Evolutionary conservation across 2,888 invertebrate genomes (phyloP), one percentile per base, ranked within the genome.

Genomic region (Ormia ochracea): DNA sequence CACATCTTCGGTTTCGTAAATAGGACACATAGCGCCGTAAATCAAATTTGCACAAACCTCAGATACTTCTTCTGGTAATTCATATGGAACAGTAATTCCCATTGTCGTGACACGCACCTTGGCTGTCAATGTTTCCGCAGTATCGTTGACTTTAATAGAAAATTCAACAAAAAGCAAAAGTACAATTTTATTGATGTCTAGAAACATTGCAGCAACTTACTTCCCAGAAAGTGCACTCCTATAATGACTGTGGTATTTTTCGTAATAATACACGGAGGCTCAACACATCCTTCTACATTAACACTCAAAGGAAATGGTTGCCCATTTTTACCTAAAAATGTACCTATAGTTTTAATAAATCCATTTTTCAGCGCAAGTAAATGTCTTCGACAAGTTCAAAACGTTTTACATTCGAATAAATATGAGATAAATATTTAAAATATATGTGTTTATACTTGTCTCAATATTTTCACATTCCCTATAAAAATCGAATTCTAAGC

Each of bases 81-180:
- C 86, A 69, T 90, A 90, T 0, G 87, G 85, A 5, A 89, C 85
- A 2, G 88, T 89, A 2, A 89, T 41, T 0, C 88, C 87, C 36
- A 89, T 66, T 1, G 88, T 85, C 2, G 88, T 89, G 19, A 90
- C 90, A 80, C 82, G 84, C 0, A 86, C 86, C 4, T 83, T 58
- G 10, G 81, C 63, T 1, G 17, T 58, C n/a, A 81, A 59, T 7
- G 65, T n/a, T 0, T 33, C n/a, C 2, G 23, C 72, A 14, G 68
- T 63, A 31, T 87, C 82, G n/a, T 81, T 81, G 17, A 82, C 87
- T 87, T 17, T 0, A 61, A n/a, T n/a, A n/a, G n/a, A n/a, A n/a
- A n/a, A n/a, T n/a, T n/a, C n/a, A n/a, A n/a, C n/a, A n/a, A n/a
- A n/a, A n/a, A n/a, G n/a, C n/a, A n/a, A n/a, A n/a, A n/a, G n/a